phyloP scores from a whole-genome alignment of 2,797 vertebrate genomes.

The Aplochiton taeniatus region DNA sequence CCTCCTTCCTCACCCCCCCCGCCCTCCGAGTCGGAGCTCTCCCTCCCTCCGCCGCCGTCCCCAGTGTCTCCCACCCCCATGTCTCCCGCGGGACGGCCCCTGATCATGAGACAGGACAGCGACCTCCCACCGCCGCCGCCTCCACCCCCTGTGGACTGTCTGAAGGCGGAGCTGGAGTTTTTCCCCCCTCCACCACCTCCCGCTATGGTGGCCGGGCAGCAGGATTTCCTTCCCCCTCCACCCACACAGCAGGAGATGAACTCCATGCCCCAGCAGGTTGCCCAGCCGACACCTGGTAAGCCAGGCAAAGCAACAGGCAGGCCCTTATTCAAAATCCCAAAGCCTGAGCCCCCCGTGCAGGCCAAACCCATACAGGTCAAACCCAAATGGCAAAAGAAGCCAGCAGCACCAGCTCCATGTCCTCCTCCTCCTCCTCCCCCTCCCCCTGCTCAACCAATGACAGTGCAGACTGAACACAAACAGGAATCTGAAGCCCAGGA shows the following conservation, averaged over 20 bases:
- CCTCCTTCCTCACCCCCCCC: slow-evolving; percentile 70
- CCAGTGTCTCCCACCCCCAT: slow-evolving; percentile 67
- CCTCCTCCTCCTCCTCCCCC: slow-evolving; percentile 48
- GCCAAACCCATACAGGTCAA: slow-evolving; percentile 50
- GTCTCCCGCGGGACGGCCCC: slow-evolving; percentile 50
- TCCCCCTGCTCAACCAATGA: slow-evolving; percentile 36
- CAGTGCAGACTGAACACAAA: slow-evolving; percentile 32
- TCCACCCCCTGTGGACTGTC: slow-evolving; percentile 71
- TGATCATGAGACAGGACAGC: slow-evolving; percentile 71
- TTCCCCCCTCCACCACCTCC: slow-evolving; percentile 59
- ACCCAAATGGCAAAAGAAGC: slow-evolving; percentile 76
- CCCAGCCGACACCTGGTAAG: slow-evolving; percentile 51
- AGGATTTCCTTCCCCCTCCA: slow-evolving; percentile 72
- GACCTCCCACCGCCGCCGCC: slow-evolving; percentile 82
- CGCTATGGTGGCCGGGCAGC: slow-evolving; percentile 27
- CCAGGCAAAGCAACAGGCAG: slow-evolving; percentile 54
- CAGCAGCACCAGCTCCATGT: slow-evolving; percentile 26
- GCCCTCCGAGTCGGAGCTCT: slow-evolving; percentile 81
- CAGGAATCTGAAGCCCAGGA: slow-evolving; percentile 49
- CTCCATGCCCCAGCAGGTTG: slow-evolving; percentile 51
- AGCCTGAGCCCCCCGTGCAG: slow-evolving; percentile 70
- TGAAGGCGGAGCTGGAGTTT: slow-evolving; percentile 71
- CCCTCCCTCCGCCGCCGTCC: slow-evolving; percentile 83
- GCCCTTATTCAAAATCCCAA: slow-evolving; percentile 77
- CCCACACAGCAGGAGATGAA: slow-evolving; percentile 79